Evolutionary conservation across 2,113 vertebrate genomes (phyloP).

Genomic region (Daboia siamensis): DNA sequence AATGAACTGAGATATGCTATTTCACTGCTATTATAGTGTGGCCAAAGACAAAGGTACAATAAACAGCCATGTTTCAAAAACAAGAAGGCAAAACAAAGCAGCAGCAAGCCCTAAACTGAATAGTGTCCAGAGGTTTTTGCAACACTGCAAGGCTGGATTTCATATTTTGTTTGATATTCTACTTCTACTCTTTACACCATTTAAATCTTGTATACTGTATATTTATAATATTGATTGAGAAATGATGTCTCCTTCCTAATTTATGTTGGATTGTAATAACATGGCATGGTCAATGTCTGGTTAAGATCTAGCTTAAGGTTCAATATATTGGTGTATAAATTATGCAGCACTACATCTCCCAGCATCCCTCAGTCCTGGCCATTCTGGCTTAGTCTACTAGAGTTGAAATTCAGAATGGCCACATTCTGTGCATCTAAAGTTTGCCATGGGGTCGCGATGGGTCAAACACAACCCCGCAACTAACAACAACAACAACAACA

Average conservation of each 20-base stretch:
- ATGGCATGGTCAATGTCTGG: not conserved
- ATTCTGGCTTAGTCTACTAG: not conserved
- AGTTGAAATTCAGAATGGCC: not conserved
- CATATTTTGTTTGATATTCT: not conserved
- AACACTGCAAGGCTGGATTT: not conserved
- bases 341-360: not conserved
- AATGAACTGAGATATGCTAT: not conserved
- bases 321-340: not conserved
- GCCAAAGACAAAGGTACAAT: not conserved
- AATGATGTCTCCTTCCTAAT: not conserved
- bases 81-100: not conserved
- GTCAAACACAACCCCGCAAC: no score
- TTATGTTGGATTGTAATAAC: not conserved
- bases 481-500: no score
- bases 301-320: not conserved
- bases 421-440: not conserved
- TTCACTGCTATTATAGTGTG: not conserved
- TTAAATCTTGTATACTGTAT: not conserved
- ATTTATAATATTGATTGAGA: not conserved
- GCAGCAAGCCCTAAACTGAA: not conserved
- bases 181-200: not conserved
- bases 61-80: not conserved
- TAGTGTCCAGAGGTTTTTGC: not conserved
- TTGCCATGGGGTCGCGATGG: no score
- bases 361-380: not conserved